These are phyloP conservation scores for Sebastes taczanowskii DNA, from an alignment of 2,797 vertebrate species.

Conservation along the genomic window DNA sequence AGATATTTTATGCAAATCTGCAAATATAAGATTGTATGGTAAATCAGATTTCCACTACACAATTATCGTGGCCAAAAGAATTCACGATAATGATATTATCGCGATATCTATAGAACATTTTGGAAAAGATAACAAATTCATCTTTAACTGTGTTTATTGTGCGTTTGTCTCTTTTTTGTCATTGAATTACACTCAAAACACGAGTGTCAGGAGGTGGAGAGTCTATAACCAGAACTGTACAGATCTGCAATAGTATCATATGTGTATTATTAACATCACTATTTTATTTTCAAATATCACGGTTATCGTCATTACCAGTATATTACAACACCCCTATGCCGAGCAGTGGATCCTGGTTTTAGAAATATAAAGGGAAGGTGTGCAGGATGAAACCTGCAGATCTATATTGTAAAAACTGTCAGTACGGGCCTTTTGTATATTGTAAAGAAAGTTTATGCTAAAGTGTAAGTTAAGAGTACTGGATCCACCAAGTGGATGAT, in stretches of 20 bases:
- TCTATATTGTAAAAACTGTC: neutral
- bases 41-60: neutral
- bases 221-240: neutral
- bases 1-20: neutral
- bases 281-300: neutral
- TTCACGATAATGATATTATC: too few species aligned
- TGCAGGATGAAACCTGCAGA: too few species aligned
- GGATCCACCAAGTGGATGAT: neutral
- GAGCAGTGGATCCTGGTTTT: neutral
- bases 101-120: too few species aligned
- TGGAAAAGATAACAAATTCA: too few species aligned
- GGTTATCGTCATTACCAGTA: neutral
- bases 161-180: neutral
- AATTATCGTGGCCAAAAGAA: too few species aligned
- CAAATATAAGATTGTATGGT: neutral
- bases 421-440: neutral
- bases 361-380: neutral
- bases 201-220: neutral
- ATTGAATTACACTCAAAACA: neutral
- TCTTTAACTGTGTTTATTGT: neutral
- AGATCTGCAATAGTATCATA: neutral
- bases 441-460: neutral
- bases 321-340: neutral
- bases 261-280: neutral
- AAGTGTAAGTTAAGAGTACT: neutral